A percentile compares a stretch with the other conserved stretches of the same genome.
These are phyloP conservation scores for Spermophilus dauricus DNA, from an alignment of 2,113 vertebrate species.

Conservation along the genomic window DNA sequence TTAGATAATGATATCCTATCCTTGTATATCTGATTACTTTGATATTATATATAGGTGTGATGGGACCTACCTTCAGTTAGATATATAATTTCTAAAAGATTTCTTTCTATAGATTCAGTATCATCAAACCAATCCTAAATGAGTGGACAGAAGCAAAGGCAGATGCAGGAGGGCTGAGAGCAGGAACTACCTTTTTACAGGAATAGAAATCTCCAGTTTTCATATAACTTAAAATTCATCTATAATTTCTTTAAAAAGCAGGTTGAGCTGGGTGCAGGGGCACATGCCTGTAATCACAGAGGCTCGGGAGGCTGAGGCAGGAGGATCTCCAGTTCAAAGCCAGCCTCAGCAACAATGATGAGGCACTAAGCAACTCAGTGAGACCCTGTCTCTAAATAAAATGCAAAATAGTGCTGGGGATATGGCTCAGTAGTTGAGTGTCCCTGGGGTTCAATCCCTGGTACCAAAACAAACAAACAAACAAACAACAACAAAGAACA, in stretches of 20 bases:
- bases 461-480: too few relatives aligned
- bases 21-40: not conserved
- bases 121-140: not conserved
- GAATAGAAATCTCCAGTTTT: not conserved
- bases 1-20: not conserved
- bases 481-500: too few relatives aligned
- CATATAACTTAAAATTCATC: not conserved
- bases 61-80: not conserved
- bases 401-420: too few relatives aligned
- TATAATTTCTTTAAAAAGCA: not conserved
- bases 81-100: not conserved
- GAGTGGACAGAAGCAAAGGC: not conserved
- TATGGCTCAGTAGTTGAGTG: too few relatives aligned
- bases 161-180: not conserved
- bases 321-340: too few relatives aligned
- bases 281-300: too few relatives aligned
- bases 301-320: too few relatives aligned
- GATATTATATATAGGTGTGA: not conserved
- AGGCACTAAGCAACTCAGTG: too few relatives aligned
- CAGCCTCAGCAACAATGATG: too few relatives aligned
- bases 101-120: not conserved
- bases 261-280: too few relatives aligned
- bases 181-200: not conserved
- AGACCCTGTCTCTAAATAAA: too few relatives aligned
- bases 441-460: too few relatives aligned